Evolutionary conservation across 2,113 vertebrate species (phyloP).

Genomic region (Hippocampus comes): DNA sequence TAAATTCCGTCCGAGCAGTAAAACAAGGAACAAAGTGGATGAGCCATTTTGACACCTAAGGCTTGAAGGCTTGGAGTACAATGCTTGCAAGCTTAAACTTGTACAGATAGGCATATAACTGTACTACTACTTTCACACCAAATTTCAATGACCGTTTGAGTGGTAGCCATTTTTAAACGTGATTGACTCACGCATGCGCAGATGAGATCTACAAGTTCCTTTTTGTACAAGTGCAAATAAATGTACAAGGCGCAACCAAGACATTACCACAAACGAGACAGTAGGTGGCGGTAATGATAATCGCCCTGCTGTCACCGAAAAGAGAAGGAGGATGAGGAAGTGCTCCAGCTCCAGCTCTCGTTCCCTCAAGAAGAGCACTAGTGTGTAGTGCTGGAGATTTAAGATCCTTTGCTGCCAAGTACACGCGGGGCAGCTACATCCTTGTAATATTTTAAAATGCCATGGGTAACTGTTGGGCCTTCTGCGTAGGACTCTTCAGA

Average conservation of each 20-base stretch:
- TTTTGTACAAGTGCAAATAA: no score
- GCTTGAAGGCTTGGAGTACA: no score
- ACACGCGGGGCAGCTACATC: slow-evolving; percentile 19
- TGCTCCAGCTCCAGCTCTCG: neutral
- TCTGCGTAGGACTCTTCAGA: slow-evolving; percentile 66
- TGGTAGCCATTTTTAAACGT: no score
- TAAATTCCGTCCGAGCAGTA: no score
- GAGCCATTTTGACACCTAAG: no score
- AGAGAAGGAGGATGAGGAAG: slow-evolving; percentile 52
- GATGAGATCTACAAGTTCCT: no score
- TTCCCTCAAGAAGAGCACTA: neutral
- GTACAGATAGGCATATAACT: no score
- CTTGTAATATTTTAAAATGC: slow-evolving; percentile 60
- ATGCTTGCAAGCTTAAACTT: no score
- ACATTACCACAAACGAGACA: neutral
- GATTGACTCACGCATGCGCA: no score
- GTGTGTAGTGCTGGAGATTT: slow-evolving; percentile 15
- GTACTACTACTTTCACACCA: no score
- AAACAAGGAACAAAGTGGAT: no score
- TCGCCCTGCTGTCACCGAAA: neutral
- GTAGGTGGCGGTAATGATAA: slow-evolving; percentile 34
- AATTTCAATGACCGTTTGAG: no score
- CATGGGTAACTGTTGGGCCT: slow-evolving; percentile 77
- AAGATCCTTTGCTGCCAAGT: neutral
- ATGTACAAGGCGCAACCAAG: neutral